Evolutionary conservation across 2,113 vertebrate genomes (phyloP).

Genomic region (Electrona antarctica): DNA sequence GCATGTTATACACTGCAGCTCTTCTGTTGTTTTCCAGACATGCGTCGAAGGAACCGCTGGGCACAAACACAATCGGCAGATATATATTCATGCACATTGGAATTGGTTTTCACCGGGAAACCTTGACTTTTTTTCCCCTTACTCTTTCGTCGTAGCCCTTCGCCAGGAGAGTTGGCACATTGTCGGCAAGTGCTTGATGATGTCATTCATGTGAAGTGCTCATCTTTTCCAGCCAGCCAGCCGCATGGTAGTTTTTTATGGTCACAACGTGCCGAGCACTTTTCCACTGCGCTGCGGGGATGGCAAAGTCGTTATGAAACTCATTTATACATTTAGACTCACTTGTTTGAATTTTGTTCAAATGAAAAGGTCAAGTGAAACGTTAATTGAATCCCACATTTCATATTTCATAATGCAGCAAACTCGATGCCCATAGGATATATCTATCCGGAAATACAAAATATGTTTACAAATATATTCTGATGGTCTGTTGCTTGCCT

Average conservation of each 20-base stretch:
- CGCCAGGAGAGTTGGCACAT: conserved; percentile 41
- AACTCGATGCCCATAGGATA: neutral
- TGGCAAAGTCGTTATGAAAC: neutral
- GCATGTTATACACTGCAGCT: neutral
- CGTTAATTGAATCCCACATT: neutral
- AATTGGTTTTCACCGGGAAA: neutral
- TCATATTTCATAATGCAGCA: too few relatives aligned
- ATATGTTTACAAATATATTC: neutral
- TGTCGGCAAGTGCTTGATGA: conserved; percentile 45
- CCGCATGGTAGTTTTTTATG: conserved; percentile 24
- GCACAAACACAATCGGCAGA: conserved; percentile 6
- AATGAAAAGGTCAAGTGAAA: neutral
- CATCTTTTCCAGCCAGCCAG: conserved; percentile 50
- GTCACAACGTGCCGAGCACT: neutral
- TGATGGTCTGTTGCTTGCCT: neutral
- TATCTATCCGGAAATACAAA: neutral
- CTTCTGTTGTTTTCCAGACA: conserved; percentile 48
- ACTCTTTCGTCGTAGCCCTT: conserved; percentile 40
- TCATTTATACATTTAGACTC: neutral
- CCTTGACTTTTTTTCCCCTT: neutral
- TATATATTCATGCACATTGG: neutral
- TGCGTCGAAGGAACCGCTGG: conserved; percentile 7
- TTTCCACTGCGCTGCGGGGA: neutral
- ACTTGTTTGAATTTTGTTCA: neutral
- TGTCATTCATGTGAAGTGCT: conserved; percentile 37